Evolutionary conservation across 2,797 vertebrate species (phyloP).

Genomic region (Erethizon dorsatum): DNA sequence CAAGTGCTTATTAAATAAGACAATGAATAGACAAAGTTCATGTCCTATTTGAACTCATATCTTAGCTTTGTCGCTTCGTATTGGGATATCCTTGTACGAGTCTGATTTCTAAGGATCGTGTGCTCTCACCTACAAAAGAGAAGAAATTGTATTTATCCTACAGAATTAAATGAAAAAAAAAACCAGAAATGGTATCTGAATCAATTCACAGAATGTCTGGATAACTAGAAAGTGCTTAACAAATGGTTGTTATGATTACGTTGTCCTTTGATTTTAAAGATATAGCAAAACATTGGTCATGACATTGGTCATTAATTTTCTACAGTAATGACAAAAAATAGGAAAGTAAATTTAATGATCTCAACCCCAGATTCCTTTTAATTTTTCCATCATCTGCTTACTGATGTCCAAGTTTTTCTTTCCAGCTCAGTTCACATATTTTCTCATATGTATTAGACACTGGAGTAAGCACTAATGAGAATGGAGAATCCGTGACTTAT

Average conservation of each 20-base stretch:
- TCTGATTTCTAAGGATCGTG: neutral
- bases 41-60: neutral
- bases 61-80: neutral
- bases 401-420: neutral
- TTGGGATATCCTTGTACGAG: neutral
- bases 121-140: neutral
- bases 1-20: neutral
- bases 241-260: neutral
- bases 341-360: neutral
- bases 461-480: neutral
- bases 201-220: neutral
- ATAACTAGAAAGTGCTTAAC: neutral
- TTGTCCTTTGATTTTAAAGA: neutral
- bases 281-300: neutral
- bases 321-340: neutral
- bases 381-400: constrained; percentile 12
- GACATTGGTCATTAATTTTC: neutral
- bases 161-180: neutral
- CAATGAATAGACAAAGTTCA: neutral
- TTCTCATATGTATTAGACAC: neutral
- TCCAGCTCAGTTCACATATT: neutral
- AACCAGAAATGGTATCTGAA: neutral
- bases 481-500: neutral
- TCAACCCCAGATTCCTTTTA: neutral
- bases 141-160: neutral